Percentiles rank a stretch among this genome's conserved stretches.
Evolutionary conservation across 1,140 invertebrate species (phyloP).

Genomic region (Drosophila pseudoananassae): DNA sequence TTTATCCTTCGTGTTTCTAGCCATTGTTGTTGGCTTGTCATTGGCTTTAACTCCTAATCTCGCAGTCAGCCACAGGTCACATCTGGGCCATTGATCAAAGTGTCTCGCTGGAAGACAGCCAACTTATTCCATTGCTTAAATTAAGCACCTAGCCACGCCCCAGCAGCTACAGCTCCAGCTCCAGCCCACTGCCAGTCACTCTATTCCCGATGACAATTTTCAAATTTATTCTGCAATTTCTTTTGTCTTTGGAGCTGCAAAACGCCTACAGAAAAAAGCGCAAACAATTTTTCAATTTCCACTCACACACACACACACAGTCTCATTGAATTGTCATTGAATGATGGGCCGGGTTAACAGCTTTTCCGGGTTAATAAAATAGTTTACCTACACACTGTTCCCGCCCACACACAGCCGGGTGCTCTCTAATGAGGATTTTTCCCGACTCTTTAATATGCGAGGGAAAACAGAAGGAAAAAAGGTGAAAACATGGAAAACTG

Average conservation of each 20-base stretch:
- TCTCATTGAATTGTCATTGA: slow-evolving; percentile 41
- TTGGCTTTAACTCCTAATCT: slow-evolving; percentile 51
- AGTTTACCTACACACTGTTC: slow-evolving; percentile 33
- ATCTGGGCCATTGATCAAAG: slow-evolving; percentile 53
- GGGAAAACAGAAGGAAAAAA: neutral
- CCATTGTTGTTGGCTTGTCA: slow-evolving; percentile 43
- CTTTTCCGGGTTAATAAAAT: slow-evolving; percentile 52
- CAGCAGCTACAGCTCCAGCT: no score
- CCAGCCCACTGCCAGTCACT: slow-evolving; percentile 9
- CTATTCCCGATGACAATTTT: slow-evolving; percentile 49
- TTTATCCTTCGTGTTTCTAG: slow-evolving; percentile 4
- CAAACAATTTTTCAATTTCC: slow-evolving; percentile 54
- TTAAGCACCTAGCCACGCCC: slow-evolving; percentile 51
- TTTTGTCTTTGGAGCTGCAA: slow-evolving; percentile 39
- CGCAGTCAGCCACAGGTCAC: slow-evolving; percentile 36
- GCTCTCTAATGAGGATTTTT: slow-evolving; percentile 64
- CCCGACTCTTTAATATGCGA: slow-evolving; percentile 11
- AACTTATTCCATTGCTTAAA: slow-evolving; percentile 44
- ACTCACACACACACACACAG: slow-evolving; percentile 12
- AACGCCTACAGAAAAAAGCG: slow-evolving; percentile 47
- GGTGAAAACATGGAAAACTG: neutral
- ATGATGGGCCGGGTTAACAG: slow-evolving; percentile 32
- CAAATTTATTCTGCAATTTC: slow-evolving; percentile 58
- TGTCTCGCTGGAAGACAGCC: slow-evolving; percentile 46
- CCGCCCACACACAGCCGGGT: slow-evolving; percentile 6